Evolutionary conservation across 2,797 vertebrate species (phyloP).

Genomic region (Cossypha niveicapilla): DNA sequence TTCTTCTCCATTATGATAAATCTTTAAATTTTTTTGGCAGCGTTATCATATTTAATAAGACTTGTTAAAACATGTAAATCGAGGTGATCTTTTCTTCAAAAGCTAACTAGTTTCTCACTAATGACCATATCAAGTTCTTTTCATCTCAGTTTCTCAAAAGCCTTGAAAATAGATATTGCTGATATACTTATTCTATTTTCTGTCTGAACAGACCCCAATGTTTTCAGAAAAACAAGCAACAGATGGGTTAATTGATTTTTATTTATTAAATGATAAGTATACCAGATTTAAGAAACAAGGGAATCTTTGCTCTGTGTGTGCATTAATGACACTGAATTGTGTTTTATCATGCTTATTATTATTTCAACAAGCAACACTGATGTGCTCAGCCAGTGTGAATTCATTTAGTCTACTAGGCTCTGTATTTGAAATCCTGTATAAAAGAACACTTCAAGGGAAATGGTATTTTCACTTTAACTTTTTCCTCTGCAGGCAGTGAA

Average conservation of each 20-base stretch:
- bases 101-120: background rate
- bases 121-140: background rate
- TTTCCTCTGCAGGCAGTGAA: background rate
- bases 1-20: background rate
- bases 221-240: background rate
- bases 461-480: background rate
- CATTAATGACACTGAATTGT: background rate
- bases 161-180: background rate
- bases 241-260: background rate
- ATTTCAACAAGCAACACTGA: background rate
- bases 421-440: background rate
- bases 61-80: background rate
- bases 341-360: background rate
- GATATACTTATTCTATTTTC: background rate
- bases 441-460: background rate
- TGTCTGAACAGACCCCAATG: background rate
- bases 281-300: background rate
- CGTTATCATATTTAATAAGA: background rate
- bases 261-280: background rate
- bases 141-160: background rate
- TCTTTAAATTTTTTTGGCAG: rapidly evolving
- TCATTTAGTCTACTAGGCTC: background rate
- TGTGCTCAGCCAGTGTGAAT: background rate
- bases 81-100: background rate
- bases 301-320: background rate